Conservation (phyloP, 2,888 invertebrate species). For the Abrostola triplasia region DNA sequence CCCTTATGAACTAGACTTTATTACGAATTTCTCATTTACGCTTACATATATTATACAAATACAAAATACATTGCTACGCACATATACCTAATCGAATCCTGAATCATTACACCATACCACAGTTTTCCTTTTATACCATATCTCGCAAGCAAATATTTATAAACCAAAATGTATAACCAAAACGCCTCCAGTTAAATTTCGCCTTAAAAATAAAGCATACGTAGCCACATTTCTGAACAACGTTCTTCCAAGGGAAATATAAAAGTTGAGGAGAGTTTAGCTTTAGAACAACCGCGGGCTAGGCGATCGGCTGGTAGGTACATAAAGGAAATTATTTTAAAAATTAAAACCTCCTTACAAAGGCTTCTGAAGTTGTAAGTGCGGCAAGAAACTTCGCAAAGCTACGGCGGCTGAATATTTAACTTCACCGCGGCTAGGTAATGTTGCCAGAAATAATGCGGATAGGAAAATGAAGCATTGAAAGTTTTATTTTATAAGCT, state of each 20-base stretch:
- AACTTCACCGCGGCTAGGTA: conserved; percentile 24
- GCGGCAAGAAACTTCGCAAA: conserved; percentile 37
- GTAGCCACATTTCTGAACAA: conserved; percentile 10
- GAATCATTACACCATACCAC: too few species aligned
- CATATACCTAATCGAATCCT: too few species aligned
- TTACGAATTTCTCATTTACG: too few species aligned
- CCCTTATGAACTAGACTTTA: too few species aligned
- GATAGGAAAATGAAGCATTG: conserved; percentile 10
- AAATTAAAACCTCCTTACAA: conserved; percentile 48
- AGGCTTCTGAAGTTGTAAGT: conserved; percentile 37
- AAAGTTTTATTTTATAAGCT: background rate
- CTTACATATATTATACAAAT: too few species aligned
- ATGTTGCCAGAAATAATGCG: conserved; percentile 21
- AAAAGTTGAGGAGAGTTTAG: conserved; percentile 40
- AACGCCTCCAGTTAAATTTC: background rate
- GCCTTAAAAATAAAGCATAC: conserved; percentile 16
- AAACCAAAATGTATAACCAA: background rate
- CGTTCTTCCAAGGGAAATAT: conserved; percentile 21
- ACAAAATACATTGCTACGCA: too few species aligned
- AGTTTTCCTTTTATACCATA: too few species aligned
- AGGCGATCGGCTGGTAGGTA: conserved; percentile 36
- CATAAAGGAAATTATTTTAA: conserved; percentile 45
- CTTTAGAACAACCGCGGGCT: conserved; percentile 33
- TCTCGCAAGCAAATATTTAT: background rate
- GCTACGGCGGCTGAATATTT: conserved; percentile 46